Base-by-base conservation (phyloP, 2,888 invertebrate species). In the Tyria jacobaeae region DNA sequence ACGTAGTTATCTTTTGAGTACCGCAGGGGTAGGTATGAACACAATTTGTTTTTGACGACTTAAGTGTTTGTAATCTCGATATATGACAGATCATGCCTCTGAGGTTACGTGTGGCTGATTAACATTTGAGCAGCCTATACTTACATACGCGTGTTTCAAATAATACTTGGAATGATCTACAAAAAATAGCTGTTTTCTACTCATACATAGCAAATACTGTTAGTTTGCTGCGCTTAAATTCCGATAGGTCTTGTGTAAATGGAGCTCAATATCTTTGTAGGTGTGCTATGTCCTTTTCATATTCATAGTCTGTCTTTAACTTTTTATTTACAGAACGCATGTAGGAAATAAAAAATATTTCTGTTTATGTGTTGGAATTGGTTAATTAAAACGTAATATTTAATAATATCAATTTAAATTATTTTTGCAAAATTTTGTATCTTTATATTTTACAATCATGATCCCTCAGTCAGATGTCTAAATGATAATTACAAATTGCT, bases 41-140 rank as follows among this genome's bases (percentile, higher is more conserved):
- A 35, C 66, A 71, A 75, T 79, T 70, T 56, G 41, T 75, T 69
- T 68, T 49, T 70, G 55, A 69, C 64, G 70, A 68, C 60, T 66
- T 76, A 76, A 81, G 78, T 77, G 80, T 73, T 75, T 70, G 70
- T 79, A 64, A 83, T 83, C 82, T 81, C 73, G 48, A 71, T 68
- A 56, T 57, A 55, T 72, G 80, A 79, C 79, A 79, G 73, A 53
- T 78, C 76, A 71, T 74, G 76, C 72, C 68, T 62, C 68, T 31
- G 64, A 72, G 56, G 57, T 69, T 68, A 53, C 69, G 54, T 67
- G 71, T 41, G 17, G 17, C 10, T 15, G 25, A 57, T 49, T 31
- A 54, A n/a, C 25, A 3, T 35, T 34, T 15, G 21, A 56, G 15
- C 25, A n/a, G 7, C 25, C 53, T 39, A 25, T 37, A 53, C 39